Percentiles rank a stretch among this genome's conserved stretches.
phyloP scores from a whole-genome alignment of 2,797 vertebrate species.

The Pagetopsis macropterus region DNA sequence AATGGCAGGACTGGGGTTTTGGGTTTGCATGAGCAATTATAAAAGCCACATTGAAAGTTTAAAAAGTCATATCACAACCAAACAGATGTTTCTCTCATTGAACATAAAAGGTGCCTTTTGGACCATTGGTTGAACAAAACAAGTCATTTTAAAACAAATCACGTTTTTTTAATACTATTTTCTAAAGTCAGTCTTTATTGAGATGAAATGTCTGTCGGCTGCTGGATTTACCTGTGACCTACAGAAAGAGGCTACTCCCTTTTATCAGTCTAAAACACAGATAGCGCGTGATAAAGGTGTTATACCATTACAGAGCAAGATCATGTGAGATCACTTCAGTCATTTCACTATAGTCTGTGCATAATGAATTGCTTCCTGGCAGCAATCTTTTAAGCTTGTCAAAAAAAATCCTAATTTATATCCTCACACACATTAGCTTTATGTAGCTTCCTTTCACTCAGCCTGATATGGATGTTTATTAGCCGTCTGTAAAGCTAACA shows the following conservation, averaged over 20 bases:
- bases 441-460: background rate
- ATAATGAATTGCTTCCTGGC: background rate
- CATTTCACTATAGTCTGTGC: background rate
- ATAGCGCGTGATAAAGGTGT: background rate
- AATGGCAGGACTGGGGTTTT: no score
- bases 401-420: background rate
- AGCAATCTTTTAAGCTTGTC: background rate
- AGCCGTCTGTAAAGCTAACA: no score
- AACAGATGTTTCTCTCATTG: no score
- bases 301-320: background rate
- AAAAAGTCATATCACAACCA: no score
- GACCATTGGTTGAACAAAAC: background rate
- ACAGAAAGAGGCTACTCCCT: no score
- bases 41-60: no score
- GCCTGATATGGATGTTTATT: background rate
- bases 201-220: no score
- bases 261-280: background rate
- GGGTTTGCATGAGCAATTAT: no score
- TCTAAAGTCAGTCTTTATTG: background rate
- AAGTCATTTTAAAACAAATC: background rate
- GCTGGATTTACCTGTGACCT: background rate
- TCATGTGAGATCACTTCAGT: background rate
- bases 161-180: background rate
- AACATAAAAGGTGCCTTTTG: background rate
- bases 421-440: background rate